Base-by-base conservation (phyloP, 2,797 vertebrate species). In the Notolabrus celidotus region DNA sequence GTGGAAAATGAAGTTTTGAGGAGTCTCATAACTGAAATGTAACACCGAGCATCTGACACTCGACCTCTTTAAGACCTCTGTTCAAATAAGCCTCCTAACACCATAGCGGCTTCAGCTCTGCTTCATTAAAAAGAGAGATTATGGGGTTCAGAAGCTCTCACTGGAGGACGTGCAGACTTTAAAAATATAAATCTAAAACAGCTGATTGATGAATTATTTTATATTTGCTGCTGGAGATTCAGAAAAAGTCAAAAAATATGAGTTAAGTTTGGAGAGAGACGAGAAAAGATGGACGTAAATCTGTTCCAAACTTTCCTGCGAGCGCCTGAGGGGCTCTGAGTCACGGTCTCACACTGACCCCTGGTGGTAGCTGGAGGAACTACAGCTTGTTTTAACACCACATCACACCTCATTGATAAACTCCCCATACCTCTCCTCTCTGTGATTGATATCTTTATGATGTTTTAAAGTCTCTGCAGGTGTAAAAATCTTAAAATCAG, bases 341-440 rank as follows among this genome's bases (percentile, higher is more conserved):
- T 47, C 45, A 43, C 6, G 67, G 42, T 55, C 46, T 49, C 38
- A 93, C 46, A 88, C 77, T 92, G 91, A 78, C 86, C 87, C 87
- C 92, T 92, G 63, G 78, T 91, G 92, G 88, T 14, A 29, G 11
- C 5, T 19, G 17, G 22, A 8, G 20, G 22, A 77, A 72, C 25
- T 5, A 46, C 38, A 45, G 20, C 10, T 19, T 12, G 15, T 36
- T 38, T 59, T 23, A 14, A 58, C 55, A 47, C 7, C 25, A 41
- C 2, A 41, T 14, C 16, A 38, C 38, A 38, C 16, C 31, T 33
- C 33, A 33, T 10, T 33, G 12, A 34, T n/a, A n/a, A n/a, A n/a
- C n/a, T n/a, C n/a, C n/a, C n/a, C n/a, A n/a, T n/a, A n/a, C n/a
- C n/a, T n/a, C n/a, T n/a, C n/a, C n/a, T n/a, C n/a, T n/a, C n/a